Percentiles rank a stretch among this genome's conserved stretches.
phyloP scores from a whole-genome alignment of 2,797 vertebrate genomes.

The Heterohyrax brucei region DNA sequence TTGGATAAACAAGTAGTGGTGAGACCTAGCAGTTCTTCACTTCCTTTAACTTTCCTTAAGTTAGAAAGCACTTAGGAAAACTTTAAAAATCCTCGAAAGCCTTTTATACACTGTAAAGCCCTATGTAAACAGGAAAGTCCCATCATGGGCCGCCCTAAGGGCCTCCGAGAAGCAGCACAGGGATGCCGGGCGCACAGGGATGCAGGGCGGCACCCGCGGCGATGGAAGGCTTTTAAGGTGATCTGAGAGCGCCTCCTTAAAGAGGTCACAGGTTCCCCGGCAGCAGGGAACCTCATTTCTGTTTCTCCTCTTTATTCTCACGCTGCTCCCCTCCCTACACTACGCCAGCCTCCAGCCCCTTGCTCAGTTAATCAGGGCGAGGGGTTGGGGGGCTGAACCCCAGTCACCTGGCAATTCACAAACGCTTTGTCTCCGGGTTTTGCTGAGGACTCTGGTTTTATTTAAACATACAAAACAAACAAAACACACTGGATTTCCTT shows the following conservation, averaged over 20 bases:
- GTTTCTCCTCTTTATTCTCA: background rate
- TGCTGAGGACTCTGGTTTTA: conserved; percentile 56
- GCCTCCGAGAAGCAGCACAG: conserved; percentile 6
- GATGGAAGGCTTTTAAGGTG: too few species aligned
- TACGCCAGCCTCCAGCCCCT: too few species aligned
- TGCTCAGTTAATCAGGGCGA: background rate
- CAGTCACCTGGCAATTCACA: conserved; percentile 61
- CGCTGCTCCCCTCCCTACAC: too few species aligned
- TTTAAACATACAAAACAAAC: conserved; percentile 2
- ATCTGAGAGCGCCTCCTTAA: background rate
- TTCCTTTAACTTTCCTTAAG: background rate
- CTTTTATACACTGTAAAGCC: background rate
- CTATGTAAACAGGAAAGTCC: background rate
- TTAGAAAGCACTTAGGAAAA: background rate
- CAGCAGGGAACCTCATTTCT: background rate
- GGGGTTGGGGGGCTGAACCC: conserved; percentile 31
- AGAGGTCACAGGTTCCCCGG: background rate
- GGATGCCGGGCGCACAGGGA: too few species aligned
- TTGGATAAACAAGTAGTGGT: background rate
- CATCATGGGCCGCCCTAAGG: background rate
- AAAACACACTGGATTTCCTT: conserved; percentile 57
- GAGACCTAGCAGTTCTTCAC: background rate
- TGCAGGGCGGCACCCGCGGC: too few species aligned
- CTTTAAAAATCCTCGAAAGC: background rate
- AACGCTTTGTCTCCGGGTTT: conserved; percentile 3